phyloP scores from a whole-genome alignment of 2,888 invertebrate species.

The Boloria euphrosyne region DNA sequence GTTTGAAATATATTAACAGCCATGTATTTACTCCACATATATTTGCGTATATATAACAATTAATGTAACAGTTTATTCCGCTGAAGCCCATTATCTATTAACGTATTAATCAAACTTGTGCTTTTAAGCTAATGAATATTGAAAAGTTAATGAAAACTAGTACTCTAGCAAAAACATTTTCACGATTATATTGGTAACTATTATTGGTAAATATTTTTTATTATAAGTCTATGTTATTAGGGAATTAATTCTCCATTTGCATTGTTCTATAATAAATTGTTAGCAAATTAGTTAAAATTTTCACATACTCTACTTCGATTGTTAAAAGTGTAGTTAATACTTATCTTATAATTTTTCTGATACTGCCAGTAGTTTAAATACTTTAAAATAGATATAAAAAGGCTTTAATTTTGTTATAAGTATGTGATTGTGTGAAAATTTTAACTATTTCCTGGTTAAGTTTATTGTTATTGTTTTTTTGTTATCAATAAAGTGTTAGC shows the following conservation, averaged over 20 bases:
- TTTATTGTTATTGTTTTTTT: constrained; percentile 47
- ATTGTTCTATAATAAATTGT: constrained; percentile 30
- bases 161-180: constrained; percentile 23
- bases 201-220: constrained; percentile 29
- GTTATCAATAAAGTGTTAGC: constrained; percentile 60
- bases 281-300: constrained; percentile 36
- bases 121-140: constrained; percentile 28
- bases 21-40: constrained; percentile 24
- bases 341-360: constrained; percentile 7
- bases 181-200: constrained; percentile 27
- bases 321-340: not conserved
- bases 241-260: constrained; percentile 56
- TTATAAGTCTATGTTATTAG: constrained; percentile 31
- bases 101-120: constrained; percentile 19
- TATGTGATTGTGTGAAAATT: constrained; percentile 43
- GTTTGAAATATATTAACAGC: constrained; percentile 7
- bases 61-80: constrained; percentile 28
- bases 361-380: constrained; percentile 15
- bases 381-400: not conserved
- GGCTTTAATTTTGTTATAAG: constrained; percentile 9
- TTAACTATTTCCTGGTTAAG: constrained; percentile 42
- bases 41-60: constrained; percentile 17
- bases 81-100: constrained; percentile 21
- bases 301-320: constrained; percentile 25
- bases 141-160: constrained; percentile 11